These are phyloP conservation scores for Hecatera dysodea DNA, from an alignment of 2,888 invertebrate genomes.

Conservation along the genomic window DNA sequence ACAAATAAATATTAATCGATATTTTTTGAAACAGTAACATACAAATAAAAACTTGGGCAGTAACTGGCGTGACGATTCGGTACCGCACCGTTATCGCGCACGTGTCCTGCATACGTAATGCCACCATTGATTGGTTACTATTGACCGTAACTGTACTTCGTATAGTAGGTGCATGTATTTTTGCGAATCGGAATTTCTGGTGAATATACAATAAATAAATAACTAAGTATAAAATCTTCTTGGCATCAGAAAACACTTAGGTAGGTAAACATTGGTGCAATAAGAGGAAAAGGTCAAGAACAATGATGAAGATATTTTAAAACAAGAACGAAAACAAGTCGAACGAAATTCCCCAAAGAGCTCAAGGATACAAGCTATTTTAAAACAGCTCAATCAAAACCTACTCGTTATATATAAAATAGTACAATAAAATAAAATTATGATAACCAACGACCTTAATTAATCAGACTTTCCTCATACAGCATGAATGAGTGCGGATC, in stretches of 20 bases:
- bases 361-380: too few relatives aligned
- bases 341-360: too few relatives aligned
- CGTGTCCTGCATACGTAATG: slow-evolving; percentile 74
- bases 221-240: neutral
- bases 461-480: slow-evolving; percentile 4
- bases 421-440: neutral
- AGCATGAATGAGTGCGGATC: slow-evolving; percentile 31
- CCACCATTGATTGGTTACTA: slow-evolving; percentile 63
- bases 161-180: slow-evolving; percentile 45
- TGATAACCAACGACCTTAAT: slow-evolving; percentile 22
- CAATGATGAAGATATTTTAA: too few relatives aligned
- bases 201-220: too few relatives aligned
- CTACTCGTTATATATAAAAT: too few relatives aligned
- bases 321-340: too few relatives aligned
- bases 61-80: slow-evolving; percentile 60
- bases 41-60: slow-evolving; percentile 44
- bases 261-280: neutral
- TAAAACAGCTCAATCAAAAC: too few relatives aligned
- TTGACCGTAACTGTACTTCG: slow-evolving; percentile 68
- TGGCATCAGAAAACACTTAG: neutral
- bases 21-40: slow-evolving; percentile 38
- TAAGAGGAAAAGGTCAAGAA: too few relatives aligned
- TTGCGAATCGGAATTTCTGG: slow-evolving; percentile 32
- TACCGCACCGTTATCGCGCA: slow-evolving; percentile 76
- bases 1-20: neutral